phyloP scores from a whole-genome alignment of 92 coral and sea anemone genomes.

The Epizoanthus illoricatus region DNA sequence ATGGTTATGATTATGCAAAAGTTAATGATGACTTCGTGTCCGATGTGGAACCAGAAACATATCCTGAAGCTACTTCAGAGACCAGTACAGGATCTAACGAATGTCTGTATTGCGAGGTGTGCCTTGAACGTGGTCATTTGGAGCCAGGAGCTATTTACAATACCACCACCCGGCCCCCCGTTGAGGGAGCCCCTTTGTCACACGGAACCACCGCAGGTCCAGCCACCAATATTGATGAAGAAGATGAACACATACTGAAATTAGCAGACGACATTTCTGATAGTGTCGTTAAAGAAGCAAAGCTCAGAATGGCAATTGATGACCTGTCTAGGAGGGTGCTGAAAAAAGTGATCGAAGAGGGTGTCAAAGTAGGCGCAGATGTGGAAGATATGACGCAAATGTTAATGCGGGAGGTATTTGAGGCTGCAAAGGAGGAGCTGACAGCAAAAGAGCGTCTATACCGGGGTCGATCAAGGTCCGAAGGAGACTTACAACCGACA shows the following conservation, averaged over 20 bases:
- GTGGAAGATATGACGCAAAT: not conserved
- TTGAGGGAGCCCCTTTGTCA: not conserved
- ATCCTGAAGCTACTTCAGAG: not conserved
- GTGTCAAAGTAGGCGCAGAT: conserved; percentile 5
- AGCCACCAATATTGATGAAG: not conserved
- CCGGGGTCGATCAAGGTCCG: conserved; percentile 16
- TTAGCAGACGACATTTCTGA: conserved; percentile 11
- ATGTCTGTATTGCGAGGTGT: too few relatives aligned
- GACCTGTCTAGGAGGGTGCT: conserved; percentile 21
- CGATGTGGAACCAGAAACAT: not conserved
- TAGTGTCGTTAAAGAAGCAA: conserved; percentile 21
- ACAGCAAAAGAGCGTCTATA: not conserved
- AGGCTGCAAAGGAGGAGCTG: conserved; percentile 22
- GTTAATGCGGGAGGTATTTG: conserved; percentile 16
- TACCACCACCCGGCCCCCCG: not conserved
- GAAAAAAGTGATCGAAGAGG: conserved; percentile 14
- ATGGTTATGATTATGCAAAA: not conserved
- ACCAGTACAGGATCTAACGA: too few relatives aligned
- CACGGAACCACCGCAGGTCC: not conserved
- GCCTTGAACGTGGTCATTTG: not conserved
- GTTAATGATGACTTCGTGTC: not conserved
- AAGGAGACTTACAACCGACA: not conserved
- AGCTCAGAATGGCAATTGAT: conserved; percentile 12
- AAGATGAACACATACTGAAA: conserved; percentile 1
- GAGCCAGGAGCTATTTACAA: not conserved